Evolutionary conservation across 2,113 vertebrate species (phyloP).

Genomic region (Phylloscopus trochilus): DNA sequence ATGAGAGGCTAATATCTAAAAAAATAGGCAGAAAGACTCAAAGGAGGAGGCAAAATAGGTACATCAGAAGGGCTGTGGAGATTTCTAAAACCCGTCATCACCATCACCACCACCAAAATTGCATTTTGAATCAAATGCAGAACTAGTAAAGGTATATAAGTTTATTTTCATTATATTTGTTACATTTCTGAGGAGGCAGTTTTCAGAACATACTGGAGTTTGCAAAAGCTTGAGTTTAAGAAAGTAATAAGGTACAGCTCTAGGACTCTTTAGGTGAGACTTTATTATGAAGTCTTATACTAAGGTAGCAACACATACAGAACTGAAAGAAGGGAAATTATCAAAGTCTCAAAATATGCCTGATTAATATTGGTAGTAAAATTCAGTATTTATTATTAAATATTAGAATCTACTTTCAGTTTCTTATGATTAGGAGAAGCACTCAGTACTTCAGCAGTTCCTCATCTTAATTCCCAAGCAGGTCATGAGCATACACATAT

Average conservation of each 20-base stretch:
- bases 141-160: neutral
- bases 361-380: neutral
- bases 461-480: conserved; percentile 1
- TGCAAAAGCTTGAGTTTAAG: neutral
- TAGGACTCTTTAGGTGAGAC: neutral
- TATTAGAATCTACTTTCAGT: neutral
- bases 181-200: neutral
- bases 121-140: neutral
- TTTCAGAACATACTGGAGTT: neutral
- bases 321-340: neutral
- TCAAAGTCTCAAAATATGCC: neutral
- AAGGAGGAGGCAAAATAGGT: neutral
- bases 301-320: neutral
- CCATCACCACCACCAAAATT: neutral
- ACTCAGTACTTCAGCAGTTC: neutral
- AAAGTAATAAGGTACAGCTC: neutral
- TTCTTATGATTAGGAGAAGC: neutral
- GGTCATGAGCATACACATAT: neutral
- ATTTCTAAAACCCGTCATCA: neutral
- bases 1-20: neutral
- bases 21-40: neutral
- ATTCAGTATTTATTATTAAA: neutral
- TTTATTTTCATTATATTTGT: neutral
- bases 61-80: neutral
- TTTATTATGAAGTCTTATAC: neutral